phyloP scores from a whole-genome alignment of 2,113 vertebrate species.

The Microcebus griseorufus region DNA sequence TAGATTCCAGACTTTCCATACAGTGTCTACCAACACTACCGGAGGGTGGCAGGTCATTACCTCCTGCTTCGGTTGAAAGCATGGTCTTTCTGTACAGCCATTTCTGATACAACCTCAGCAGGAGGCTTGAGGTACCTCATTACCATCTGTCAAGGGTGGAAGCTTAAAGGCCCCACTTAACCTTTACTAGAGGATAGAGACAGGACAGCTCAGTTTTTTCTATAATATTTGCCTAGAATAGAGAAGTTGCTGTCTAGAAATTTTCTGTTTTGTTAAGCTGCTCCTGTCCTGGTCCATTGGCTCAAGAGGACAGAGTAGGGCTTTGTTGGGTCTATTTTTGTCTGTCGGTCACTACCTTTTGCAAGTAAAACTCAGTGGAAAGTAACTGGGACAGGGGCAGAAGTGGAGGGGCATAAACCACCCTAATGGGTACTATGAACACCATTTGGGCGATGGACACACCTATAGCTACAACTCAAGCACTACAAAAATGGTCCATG shows the following conservation, averaged over 20 bases:
- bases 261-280: not conserved
- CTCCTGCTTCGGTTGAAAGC: not conserved
- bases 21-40: not conserved
- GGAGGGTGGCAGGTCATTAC: not conserved
- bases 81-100: not conserved
- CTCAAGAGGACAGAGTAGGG: not conserved
- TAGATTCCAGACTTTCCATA: not conserved
- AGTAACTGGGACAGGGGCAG: no score
- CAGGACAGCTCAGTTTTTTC: not conserved
- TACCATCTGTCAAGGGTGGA: not conserved
- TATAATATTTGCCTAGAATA: not conserved
- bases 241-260: not conserved
- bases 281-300: not conserved
- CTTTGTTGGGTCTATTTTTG: not conserved
- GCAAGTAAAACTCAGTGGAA: not conserved
- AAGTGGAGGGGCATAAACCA: no score
- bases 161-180: not conserved
- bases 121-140: not conserved
- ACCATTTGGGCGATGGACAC: no score
- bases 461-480: no score
- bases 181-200: not conserved
- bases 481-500: no score
- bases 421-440: no score
- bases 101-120: not conserved
- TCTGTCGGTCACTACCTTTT: not conserved